Evolutionary conservation across 2,888 invertebrate genomes (phyloP).

Genomic region (Agrochola lota): DNA sequence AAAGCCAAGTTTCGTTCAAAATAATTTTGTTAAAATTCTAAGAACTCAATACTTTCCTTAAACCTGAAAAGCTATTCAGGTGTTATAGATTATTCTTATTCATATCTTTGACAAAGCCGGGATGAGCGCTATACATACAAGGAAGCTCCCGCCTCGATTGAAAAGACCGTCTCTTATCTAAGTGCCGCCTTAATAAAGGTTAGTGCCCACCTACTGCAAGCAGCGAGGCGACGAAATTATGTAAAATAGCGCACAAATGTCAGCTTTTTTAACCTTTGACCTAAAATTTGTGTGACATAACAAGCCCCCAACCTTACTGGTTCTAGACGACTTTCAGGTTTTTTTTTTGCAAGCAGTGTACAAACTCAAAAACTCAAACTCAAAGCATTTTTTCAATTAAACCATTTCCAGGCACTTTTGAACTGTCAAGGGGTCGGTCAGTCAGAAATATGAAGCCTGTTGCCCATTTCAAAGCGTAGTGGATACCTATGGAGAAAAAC

Average conservation of each 20-base stretch:
- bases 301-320: not conserved
- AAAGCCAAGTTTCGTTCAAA: conserved; percentile 7
- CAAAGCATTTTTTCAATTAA: no score
- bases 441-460: no score
- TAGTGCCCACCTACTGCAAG: conserved; percentile 9
- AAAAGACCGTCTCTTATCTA: conserved; percentile 60
- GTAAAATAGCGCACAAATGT: not conserved
- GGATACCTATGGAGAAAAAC: no score
- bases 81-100: conserved; percentile 63
- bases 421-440: no score
- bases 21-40: conserved; percentile 35
- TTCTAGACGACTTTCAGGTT: not conserved
- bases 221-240: conserved; percentile 4
- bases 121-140: conserved; percentile 51
- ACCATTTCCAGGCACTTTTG: no score
- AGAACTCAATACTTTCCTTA: conserved; percentile 32
- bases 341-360: not conserved
- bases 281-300: not conserved
- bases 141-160: conserved; percentile 50
- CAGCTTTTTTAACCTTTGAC: not conserved
- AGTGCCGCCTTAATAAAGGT: conserved; percentile 48
- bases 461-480: no score
- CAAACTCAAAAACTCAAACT: no score
- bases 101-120: conserved; percentile 55
- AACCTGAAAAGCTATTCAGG: conserved; percentile 57